Evolutionary conservation across 2,797 vertebrate genomes (phyloP).

Genomic region (Alosa sapidissima): DNA sequence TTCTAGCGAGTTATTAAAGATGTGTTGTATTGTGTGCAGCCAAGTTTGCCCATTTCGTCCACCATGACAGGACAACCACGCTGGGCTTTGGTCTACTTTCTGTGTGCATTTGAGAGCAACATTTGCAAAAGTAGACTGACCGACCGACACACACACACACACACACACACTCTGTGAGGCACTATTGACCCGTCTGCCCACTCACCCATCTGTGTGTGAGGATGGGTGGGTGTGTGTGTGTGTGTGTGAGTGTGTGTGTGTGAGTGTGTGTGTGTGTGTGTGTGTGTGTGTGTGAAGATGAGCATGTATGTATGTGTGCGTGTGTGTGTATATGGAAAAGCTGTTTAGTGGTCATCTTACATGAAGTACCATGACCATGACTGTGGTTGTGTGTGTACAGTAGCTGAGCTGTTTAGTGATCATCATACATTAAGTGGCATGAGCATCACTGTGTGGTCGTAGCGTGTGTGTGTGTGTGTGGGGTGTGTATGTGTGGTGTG

Average conservation of each 20-base stretch:
- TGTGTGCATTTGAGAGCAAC: not conserved
- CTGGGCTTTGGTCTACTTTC: not conserved
- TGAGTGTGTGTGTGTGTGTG: too few species aligned
- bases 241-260: too few species aligned
- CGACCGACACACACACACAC: not conserved
- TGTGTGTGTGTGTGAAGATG: not conserved
- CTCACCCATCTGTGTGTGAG: too few species aligned
- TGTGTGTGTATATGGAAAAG: not conserved
- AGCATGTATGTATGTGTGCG: not conserved
- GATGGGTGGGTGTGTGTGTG: too few species aligned
- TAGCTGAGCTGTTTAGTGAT: slow-evolving; percentile 26
- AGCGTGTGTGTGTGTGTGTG: too few species aligned
- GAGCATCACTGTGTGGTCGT: too few species aligned
- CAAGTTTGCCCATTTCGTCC: too few species aligned
- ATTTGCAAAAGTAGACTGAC: not conserved
- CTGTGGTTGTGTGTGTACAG: not conserved
- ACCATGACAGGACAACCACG: too few species aligned
- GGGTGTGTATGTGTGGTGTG: slow-evolving; percentile 26
- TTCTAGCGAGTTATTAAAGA: too few species aligned
- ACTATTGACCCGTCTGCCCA: too few species aligned
- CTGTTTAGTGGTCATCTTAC: not conserved
- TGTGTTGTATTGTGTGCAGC: too few species aligned
- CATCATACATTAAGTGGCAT: too few species aligned
- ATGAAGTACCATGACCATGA: not conserved
- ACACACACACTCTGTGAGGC: not conserved